Evolutionary conservation across 2,888 invertebrate genomes (phyloP).

Genomic region (Thysanoteuthis rhombus): DNA sequence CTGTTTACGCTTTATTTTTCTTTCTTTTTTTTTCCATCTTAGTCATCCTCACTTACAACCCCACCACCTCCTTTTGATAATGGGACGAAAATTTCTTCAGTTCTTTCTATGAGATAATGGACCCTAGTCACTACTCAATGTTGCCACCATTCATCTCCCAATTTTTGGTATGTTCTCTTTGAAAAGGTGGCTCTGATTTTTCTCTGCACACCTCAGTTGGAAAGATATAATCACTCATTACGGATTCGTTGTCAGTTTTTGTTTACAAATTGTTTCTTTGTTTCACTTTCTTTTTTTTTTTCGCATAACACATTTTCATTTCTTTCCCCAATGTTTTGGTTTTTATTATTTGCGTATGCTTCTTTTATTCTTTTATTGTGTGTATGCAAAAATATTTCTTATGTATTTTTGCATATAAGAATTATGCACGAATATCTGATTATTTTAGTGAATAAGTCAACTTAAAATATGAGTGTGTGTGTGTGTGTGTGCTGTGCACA

Average conservation of each 20-base stretch:
- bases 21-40: neutral
- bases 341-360: neutral
- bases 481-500: too few species aligned
- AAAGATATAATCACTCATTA: constrained; percentile 12
- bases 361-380: neutral
- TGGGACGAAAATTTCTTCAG: neutral
- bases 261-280: neutral
- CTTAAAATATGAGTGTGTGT: too few species aligned
- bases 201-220: neutral
- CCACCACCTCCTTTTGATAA: neutral
- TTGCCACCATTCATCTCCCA: neutral
- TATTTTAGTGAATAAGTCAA: too few species aligned
- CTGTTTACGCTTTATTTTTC: neutral
- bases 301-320: neutral
- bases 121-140: neutral
- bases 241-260: neutral
- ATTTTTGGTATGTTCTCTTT: neutral
- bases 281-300: neutral
- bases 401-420: too few species aligned
- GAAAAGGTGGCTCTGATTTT: constrained; percentile 12
- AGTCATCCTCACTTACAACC: neutral
- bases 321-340: neutral
- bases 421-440: too few species aligned
- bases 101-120: neutral
- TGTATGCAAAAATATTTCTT: too few species aligned